Base-by-base conservation (phyloP, 2,888 invertebrate genomes). In the Myopa tessellatipennis region DNA sequence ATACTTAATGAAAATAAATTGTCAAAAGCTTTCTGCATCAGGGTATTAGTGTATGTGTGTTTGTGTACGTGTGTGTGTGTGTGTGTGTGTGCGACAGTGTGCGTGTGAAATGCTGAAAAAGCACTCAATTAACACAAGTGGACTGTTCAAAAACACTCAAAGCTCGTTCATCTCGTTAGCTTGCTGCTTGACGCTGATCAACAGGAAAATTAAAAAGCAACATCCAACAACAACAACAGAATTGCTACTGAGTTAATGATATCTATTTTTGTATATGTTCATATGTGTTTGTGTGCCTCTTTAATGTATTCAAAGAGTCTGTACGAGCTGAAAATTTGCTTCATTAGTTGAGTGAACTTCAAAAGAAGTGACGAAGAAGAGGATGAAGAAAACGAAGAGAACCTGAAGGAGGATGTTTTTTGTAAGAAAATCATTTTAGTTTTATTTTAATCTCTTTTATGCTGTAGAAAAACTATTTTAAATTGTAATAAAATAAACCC, bases 101-200 rank as follows among this genome's bases (percentile, higher is more conserved):
- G 26, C 68, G 68, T 69, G 69, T 69, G 40, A 60, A 75, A 69
- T 69, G 69, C 68, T 69, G 68, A 69, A 75, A 69, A 75, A 75
- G 68, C 69, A 75, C 75, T 75, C 75, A 75, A 75, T 75, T 75
- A 75, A 69, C 75, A 69, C 75, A 75, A 75, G 75, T 75, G 75
- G 69, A 60, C 60, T 50, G 60, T 69, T 75, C 68, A 75, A 75
- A 68, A 68, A 52, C 69, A 68, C 75, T 75, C 69, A 75, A 69
- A 68, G 26, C 75, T 75, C 69, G 69, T 68, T 75, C 69, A 45
- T 68, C 75, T 69, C 75, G 75, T 75, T 65, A 14, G 58, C 18
- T 55, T 50, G 75, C 63, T 65, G 52, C 58, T 69, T 60, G 75
- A 75, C 68, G 75, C 75, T 50, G 74, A 65, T 74, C 74, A 74